Percentiles rank a stretch among this genome's conserved stretches.
phyloP scores from a whole-genome alignment of 2,113 vertebrate genomes.

The Sander lucioperca region DNA sequence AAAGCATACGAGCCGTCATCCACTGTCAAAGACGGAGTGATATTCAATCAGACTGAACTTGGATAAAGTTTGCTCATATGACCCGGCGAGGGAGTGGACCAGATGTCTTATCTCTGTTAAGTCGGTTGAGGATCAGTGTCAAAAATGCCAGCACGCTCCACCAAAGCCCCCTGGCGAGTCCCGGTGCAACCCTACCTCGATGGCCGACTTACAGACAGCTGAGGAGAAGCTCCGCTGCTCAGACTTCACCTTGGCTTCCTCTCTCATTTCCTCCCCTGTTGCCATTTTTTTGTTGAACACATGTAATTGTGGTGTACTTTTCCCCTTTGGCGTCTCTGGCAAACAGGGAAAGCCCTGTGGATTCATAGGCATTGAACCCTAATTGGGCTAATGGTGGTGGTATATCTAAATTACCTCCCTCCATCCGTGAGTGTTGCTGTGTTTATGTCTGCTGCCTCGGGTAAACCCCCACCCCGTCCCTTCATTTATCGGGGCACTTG shows the following conservation, averaged over 20 bases:
- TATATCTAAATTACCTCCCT: conserved; percentile 84
- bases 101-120: conserved; percentile 57
- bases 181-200: conserved; percentile 64
- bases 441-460: conserved; percentile 85
- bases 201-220: conserved; percentile 68
- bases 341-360: conserved; percentile 77
- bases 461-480: conserved; percentile 71
- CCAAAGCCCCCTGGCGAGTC: conserved; percentile 55
- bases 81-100: conserved; percentile 60
- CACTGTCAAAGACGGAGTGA: conserved; percentile 27
- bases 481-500: conserved; percentile 80
- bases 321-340: conserved; percentile 62
- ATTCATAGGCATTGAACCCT: conserved; percentile 84
- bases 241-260: conserved; percentile 75
- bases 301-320: conserved; percentile 72
- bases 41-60: conserved; percentile 59
- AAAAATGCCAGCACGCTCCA: conserved; percentile 64
- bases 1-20: conserved; percentile 17
- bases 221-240: conserved; percentile 47
- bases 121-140: conserved; percentile 57
- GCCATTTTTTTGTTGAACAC: conserved; percentile 62
- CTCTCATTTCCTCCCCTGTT: conserved; percentile 70
- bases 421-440: conserved; percentile 77
- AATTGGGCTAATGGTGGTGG: conserved; percentile 82
- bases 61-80: conserved; percentile 53